A percentile compares a stretch with the other conserved stretches of the same genome.
These are phyloP conservation scores for Aulostomus chinensis DNA, from an alignment of 2,797 vertebrate species.

Conservation along the genomic window DNA sequence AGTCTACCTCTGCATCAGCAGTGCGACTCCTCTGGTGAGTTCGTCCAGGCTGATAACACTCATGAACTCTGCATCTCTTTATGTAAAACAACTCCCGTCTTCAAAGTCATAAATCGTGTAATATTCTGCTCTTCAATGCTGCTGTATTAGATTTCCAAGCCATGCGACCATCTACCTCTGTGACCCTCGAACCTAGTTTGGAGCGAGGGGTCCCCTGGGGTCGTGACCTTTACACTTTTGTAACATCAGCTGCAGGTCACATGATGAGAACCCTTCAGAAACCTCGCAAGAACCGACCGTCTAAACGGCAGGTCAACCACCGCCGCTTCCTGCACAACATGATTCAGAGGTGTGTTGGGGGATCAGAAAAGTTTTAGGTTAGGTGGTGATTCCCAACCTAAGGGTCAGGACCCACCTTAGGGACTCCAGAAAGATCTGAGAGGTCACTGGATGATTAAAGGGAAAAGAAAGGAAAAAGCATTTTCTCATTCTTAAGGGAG, in stretches of 20 bases:
- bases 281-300: constrained; percentile 76
- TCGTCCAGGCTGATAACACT: too few relatives aligned
- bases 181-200: constrained; percentile 70
- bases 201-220: constrained; percentile 79
- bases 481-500: too few relatives aligned
- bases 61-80: too few relatives aligned
- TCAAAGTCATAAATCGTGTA: too few relatives aligned
- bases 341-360: constrained; percentile 83
- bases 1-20: too few relatives aligned
- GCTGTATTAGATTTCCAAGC: constrained; percentile 30
- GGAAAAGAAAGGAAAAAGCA: too few relatives aligned
- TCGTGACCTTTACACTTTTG: constrained; percentile 87
- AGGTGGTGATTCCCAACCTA: background rate
- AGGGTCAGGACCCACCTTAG: background rate
- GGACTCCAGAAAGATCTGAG: too few relatives aligned
- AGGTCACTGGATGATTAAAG: background rate
- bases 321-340: constrained; percentile 91
- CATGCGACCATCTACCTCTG: constrained; percentile 71
- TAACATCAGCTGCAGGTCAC: constrained; percentile 86
- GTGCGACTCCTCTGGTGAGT: too few relatives aligned
- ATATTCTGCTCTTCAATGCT: background rate
- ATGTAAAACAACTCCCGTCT: too few relatives aligned
- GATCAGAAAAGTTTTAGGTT: background rate
- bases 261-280: constrained; percentile 87
- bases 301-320: constrained; percentile 89